Evolutionary conservation across 2,797 vertebrate genomes (phyloP), one percentile per base, ranked within the genome.

Genomic region (Tenualosa ilisha): DNA sequence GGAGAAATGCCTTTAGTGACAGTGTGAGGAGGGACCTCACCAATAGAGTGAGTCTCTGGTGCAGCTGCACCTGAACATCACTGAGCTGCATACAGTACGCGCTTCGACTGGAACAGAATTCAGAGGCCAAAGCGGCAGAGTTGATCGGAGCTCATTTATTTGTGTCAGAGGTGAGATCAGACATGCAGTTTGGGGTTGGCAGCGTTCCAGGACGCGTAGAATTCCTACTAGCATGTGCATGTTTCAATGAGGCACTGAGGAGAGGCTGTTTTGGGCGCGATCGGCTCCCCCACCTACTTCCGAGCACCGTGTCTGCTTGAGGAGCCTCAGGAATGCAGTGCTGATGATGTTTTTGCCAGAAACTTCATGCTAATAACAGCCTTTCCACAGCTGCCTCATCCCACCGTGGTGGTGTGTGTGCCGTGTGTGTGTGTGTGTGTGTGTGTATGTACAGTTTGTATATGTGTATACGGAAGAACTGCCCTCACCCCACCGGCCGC

Each of bases 331-430:
- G 68, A 75, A 75, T 79, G 37, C 17, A 43, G 15, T 12, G 4
- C 37, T 79, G 72, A 43, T 79, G 72, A 79, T 43, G 72, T 79
- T 46, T 22, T 11, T 79, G 72, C 72, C 72, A 79, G 72, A 79
- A 8, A 46, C 15, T 17, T 75, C 68, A 17, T 22, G 17, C 72
- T 79, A 79, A 79, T 79, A 79, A 79, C 72, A 79, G 40, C 37
- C 40, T 6, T 79, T 79, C 22, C 72, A 79, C 72, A 79, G 72
- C 37, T 79, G 72, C 72, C 20, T 8, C 40, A 79, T 79, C 72
- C 72, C 72, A 79, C 72, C 72, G 9, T 79, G 20, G 20, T 43
- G 43, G 37, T 22, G 17, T 43, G 68, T 43, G 31, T 72, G 31
- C 15, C 5, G 68, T 43, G 40, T 79, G 72, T 46, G 72, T 79